Evolutionary conservation across 2,888 invertebrate genomes (phyloP), one percentile per base, ranked within the genome.

Genomic region (Agonopterix subpropinquella): DNA sequence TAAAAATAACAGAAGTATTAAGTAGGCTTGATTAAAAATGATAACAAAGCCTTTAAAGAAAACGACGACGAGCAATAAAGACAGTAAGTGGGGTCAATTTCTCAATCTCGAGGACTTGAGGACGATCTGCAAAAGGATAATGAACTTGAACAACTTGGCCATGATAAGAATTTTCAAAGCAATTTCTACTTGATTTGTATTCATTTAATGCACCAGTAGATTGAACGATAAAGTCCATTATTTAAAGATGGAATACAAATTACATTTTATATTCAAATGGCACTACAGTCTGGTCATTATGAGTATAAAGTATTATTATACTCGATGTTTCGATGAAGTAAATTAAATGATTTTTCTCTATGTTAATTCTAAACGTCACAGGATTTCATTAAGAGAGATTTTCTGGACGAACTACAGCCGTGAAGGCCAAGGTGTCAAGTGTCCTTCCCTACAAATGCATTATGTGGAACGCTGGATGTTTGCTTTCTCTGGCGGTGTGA

Each of bases 401-500:
- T 9, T 36, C 36, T 36, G 36, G 45, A 13, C 45, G 36, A 45
- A 13, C 45, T 45, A 28, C 39, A n/a, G 48, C 43, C 36, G 63
- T 68, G 75, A 77, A 77, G 74, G 74, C 70, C 76, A 73, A 69
- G 77, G 81, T 84, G 77, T 87, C 86, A 76, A 71, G 80, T 86
- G 74, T 77, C 83, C 64, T 59, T 70, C 68, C 67, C 65, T 69
- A 74, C 77, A 70, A 73, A 76, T 70, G 79, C 80, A 76, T 77
- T 75, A 78, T 77, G 74, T 77, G 77, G 73, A 79, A 78, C 81
- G 80, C 69, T 71, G 73, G 72, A 69, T 72, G 79, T 84, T 79
- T 78, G 85, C 85, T 87, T 85, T 86, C 86, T 77, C 84, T 79
- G 67, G 67, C 69, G 67, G 67, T 70, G 67, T 77, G 74, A 77